Evolutionary conservation across 2,113 vertebrate species (phyloP), one percentile per base, ranked within the genome.

Genomic region (Nesogale talazaci): DNA sequence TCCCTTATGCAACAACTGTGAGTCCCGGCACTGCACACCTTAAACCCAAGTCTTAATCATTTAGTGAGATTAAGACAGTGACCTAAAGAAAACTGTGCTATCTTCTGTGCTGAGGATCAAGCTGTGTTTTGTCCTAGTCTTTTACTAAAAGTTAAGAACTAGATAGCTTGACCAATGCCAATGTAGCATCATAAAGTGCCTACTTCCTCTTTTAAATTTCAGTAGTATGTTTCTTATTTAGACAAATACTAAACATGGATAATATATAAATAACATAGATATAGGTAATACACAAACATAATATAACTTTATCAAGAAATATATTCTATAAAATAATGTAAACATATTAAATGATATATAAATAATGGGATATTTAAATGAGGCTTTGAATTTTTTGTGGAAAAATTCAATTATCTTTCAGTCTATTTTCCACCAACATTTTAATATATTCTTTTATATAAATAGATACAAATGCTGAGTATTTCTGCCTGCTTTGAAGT

Each of bases 401-500:
- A 61, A 61, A 61, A 61, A 61, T 61, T 61, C 59, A 16, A 61
- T 61, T 61, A 61, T 61, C 59, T 61, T 61, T 61, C 59, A 61
- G 19, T 61, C 59, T 23, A 61, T 61, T 61, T 61, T 61, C 16
- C 19, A 61, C 59, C 16, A 61, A 61, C 17, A 5, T 16, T 61
- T 61, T 22, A 23, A 61, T 20, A 19, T 19, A 61, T 23, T 52
- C 59, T 61, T 25, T 29, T 65, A 27, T 91, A 91, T 22, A 42
- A 61, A 40, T 42, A 92, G 40, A 63, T 92, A 8, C 76, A 46
- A 81, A 79, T 63, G 7, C 40, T 76, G 79, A 84, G 74, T 20
- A 34, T 77, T 67, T 85, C 38, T 86, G 25, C 27, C 16, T 93
- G 3, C 76, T 87, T 92, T 83, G 40, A 84, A 59, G 20, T 84